A percentile compares a stretch with the other conserved stretches of the same genome.
Evolutionary conservation across 2,113 vertebrate species (phyloP).

Genomic region (Recurvirostra avosetta): DNA sequence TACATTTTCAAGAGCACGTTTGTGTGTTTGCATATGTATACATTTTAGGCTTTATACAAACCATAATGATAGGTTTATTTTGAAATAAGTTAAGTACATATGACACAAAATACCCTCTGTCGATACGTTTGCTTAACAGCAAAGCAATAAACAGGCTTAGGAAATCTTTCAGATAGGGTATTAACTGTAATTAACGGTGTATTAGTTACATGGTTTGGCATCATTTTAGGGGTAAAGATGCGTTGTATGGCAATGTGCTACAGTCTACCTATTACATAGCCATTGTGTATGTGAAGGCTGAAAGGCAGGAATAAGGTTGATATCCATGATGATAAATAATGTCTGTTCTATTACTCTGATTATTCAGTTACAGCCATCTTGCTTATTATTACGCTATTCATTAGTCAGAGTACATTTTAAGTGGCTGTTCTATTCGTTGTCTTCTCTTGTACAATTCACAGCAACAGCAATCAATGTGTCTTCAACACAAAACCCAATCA

Average conservation of each 20-base stretch:
- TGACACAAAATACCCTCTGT: neutral
- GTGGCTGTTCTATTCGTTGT: neutral
- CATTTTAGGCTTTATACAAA: neutral
- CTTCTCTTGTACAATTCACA: constrained; percentile 73
- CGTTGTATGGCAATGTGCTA: neutral
- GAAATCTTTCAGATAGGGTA: neutral
- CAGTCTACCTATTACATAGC: neutral
- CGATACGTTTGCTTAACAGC: constrained; percentile 52
- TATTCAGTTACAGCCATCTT: constrained; percentile 24
- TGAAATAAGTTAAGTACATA: neutral
- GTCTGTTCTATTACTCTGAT: constrained; percentile 14
- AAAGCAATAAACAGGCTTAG: constrained; percentile 48
- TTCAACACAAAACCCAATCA: constrained; percentile 47
- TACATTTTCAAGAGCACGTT: neutral
- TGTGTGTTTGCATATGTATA: neutral
- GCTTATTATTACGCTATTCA: constrained; percentile 40
- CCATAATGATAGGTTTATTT: neutral
- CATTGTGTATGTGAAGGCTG: neutral
- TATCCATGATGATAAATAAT: neutral
- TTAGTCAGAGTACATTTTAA: constrained; percentile 44
- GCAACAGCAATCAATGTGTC: constrained; percentile 71
- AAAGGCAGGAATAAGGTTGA: neutral
- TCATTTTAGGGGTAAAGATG: neutral
- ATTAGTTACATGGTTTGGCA: neutral
- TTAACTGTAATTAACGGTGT: constrained; percentile 38